These are phyloP conservation scores for Idaea biselata DNA, from an alignment of 2,888 invertebrate species.

Conservation along the genomic window DNA sequence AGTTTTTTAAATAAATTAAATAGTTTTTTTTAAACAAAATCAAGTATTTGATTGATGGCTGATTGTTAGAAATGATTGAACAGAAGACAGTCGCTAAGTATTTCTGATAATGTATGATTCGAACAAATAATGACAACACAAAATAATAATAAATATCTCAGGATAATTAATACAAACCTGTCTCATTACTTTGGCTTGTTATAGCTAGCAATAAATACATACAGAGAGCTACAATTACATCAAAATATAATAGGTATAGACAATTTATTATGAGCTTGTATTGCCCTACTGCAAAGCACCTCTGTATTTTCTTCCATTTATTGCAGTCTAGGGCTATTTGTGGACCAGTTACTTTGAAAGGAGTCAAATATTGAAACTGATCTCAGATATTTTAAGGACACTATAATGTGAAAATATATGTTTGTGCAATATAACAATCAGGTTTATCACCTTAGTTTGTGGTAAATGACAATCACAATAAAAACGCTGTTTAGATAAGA, in stretches of 20 bases:
- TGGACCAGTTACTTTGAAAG: too few relatives aligned
- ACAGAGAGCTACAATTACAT: conserved; percentile 27
- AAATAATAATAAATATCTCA: conserved; percentile 26
- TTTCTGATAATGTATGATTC: neutral
- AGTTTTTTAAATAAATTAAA: too few relatives aligned
- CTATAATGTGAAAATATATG: neutral
- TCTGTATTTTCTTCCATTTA: too few relatives aligned
- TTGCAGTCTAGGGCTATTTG: too few relatives aligned
- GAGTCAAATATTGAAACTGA: neutral
- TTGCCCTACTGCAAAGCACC: too few relatives aligned
- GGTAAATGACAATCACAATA: conserved; percentile 6
- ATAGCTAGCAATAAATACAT: conserved; percentile 44
- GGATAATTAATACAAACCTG: conserved; percentile 57
- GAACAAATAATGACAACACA: conserved; percentile 11
- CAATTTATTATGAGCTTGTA: too few relatives aligned
- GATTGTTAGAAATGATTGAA: neutral
- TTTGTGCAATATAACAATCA: neutral
- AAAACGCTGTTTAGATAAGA: conserved; percentile 21
- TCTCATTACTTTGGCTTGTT: conserved; percentile 50
- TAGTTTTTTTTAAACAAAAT: too few relatives aligned
- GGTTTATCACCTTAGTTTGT: neutral
- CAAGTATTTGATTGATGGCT: too few relatives aligned
- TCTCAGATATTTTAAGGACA: neutral
- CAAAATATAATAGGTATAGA: conserved; percentile 17
- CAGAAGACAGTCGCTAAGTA: neutral